Evolutionary conservation across 2,888 invertebrate species (phyloP).

Genomic region (Scaptomyza caliginosa): DNA sequence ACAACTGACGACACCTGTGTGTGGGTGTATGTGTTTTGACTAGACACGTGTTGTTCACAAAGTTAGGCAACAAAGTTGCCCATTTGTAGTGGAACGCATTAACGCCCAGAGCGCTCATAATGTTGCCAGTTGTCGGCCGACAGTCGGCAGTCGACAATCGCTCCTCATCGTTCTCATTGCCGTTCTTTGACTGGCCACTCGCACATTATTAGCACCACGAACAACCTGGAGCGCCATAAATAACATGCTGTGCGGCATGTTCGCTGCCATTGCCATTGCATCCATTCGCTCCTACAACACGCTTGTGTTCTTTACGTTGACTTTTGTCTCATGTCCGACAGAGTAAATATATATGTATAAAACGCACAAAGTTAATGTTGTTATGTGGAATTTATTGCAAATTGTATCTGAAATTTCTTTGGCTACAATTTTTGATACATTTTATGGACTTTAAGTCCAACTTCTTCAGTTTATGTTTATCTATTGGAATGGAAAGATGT

Average conservation of each 20-base stretch:
- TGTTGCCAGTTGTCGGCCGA: constrained; percentile 15
- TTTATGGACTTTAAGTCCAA: constrained; percentile 7
- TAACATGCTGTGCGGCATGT: constrained; percentile 65
- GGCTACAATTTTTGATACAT: constrained; percentile 15
- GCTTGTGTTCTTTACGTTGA: constrained; percentile 34
- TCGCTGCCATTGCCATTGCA: constrained; percentile 24
- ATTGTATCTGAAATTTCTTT: constrained; percentile 42
- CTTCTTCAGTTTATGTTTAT: too few relatives aligned
- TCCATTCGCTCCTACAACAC: not conserved
- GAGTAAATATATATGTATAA: constrained; percentile 23
- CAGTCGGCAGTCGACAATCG: constrained; percentile 30
- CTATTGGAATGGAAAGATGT: too few relatives aligned
- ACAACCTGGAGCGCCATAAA: constrained; percentile 70
- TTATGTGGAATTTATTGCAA: constrained; percentile 46
- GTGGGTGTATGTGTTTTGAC: constrained; percentile 68
- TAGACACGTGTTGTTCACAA: constrained; percentile 59
- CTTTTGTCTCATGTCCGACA: constrained; percentile 41
- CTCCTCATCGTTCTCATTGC: not conserved
- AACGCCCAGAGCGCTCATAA: constrained; percentile 37
- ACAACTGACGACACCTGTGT: constrained; percentile 60
- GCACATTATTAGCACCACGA: constrained; percentile 75
- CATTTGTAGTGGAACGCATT: constrained; percentile 42
- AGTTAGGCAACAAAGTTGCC: constrained; percentile 74
- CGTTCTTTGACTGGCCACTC: constrained; percentile 34
- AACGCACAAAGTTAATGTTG: constrained; percentile 33